Base-by-base conservation (phyloP, 2,113 vertebrate genomes). In the Arvicanthis niloticus region DNA sequence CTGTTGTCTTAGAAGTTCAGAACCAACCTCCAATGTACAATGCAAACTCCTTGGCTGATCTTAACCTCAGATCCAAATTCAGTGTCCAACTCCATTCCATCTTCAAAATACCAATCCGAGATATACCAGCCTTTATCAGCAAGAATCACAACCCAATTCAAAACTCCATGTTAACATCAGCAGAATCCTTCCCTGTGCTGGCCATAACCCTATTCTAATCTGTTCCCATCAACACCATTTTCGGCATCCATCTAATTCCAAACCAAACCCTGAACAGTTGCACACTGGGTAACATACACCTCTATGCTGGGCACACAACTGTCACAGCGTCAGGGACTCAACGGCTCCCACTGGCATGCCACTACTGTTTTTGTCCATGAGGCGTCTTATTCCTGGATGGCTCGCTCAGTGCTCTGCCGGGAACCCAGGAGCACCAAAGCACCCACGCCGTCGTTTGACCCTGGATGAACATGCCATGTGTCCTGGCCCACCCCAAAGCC, bases 371-470 rank as follows among this genome's bases (percentile, higher is more conserved):
- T 26, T 89, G 42, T 76, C 42, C 87, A 65, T 22, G 37, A 16
- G n/a, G 10, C 15, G 89, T 37, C 53, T 48, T 70, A 16, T 91
- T 88, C 42, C 87, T 45, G 24, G 78, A 80, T 26, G 29, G 40
- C 42, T 91, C 77, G 21, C 48, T 91, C 73, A 31, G 1, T 24
- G 75, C 34, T 93, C 75, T 53, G 21, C 90, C 88, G 88, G 90
- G 93, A 93, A 95, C 24, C 87, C 72, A 92, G n/a, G 87, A 96
- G 53, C 40, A 84, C 56, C 62, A 92, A 80, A 9, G 53, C 2
- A 0, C 80, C 80, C 76, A 95, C 70, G 40, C 40, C 85, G 45
- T 95, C 85, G 45, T 95, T 92, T 94, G 95, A 88, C 88, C 56
- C 29, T 51, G 34, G 40, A 40, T 53, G 81, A 29, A 53, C 53